phyloP scores from a whole-genome alignment of 2,888 invertebrate species.

The Dioctria rufipes region DNA sequence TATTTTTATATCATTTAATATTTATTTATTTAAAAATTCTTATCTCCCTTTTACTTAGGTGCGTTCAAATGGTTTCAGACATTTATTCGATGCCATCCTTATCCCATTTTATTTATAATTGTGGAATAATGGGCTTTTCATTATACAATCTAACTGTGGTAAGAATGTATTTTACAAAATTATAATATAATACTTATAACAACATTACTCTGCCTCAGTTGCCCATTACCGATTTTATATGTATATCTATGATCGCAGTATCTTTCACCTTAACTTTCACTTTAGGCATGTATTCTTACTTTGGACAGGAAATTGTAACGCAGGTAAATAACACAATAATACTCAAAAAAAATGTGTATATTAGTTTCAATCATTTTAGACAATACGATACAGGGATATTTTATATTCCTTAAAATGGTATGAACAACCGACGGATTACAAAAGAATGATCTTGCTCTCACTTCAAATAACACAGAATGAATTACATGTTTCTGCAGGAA shows the following conservation, averaged over 20 bases:
- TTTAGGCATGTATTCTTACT: constrained; percentile 15
- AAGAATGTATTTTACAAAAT: neutral
- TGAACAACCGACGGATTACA: neutral
- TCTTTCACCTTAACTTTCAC: neutral
- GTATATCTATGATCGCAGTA: neutral
- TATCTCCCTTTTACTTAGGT: neutral
- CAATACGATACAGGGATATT: neutral
- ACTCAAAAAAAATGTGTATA: neutral
- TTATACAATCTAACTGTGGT: constrained; percentile 1
- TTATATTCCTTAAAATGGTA: neutral
- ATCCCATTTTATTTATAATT: constrained; percentile 6
- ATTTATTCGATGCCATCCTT: constrained; percentile 4
- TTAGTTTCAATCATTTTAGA: neutral
- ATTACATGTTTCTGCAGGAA: constrained; percentile 18
- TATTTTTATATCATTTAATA: too few species aligned
- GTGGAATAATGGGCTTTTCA: neutral
- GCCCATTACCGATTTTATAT: neutral
- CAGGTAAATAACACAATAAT: neutral
- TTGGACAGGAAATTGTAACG: neutral
- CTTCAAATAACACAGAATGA: constrained; percentile 14
- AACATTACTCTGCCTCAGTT: neutral
- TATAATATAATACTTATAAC: neutral
- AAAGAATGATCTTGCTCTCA: neutral
- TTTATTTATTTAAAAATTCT: too few species aligned
- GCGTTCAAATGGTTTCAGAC: neutral